Evolutionary conservation across 2,113 vertebrate genomes (phyloP), one percentile per base, ranked within the genome.

Genomic region (Leucosticte australis): DNA sequence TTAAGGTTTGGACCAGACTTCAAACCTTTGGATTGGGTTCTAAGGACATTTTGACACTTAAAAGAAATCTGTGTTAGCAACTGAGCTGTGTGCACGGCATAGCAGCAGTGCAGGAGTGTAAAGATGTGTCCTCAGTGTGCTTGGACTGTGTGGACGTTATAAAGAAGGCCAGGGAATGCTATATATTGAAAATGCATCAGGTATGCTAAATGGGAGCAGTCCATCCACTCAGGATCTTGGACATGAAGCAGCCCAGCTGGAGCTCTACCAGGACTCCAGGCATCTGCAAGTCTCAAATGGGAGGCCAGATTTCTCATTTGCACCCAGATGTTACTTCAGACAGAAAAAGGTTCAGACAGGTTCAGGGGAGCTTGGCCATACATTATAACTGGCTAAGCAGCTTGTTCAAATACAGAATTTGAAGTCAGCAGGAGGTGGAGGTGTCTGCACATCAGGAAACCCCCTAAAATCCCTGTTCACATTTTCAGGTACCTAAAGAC

Each of bases 1-100:
- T 88, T 86, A 86, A 90, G 46, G 30, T 93, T 96, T 93, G 92
- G 87, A 91, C 26, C 49, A 60, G 75, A 87, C 74, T 91, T 95
- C 69, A 96, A 94, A 63, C 75, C 82, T 91, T 76, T 95, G 91
- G 57, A 68, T 28, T 8, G 2, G 41, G 44, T 90, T 94, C 74
- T 95, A 67, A 87, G 63, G 63, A 57, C 47, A 56, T 83, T 95
- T 93, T 95, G 63, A 83, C 63, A 74, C 62, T 75, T 80, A 28
- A 62, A 62, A 64, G 53, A 89, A 56, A 44, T 89, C 39, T 46
- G 24, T 83, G 37, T 64, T 79, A 75, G 74, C 41, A 85, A 1
- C 74, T 71, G 49, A 69, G n/a, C 57, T 55, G 30, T 68, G 67
- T 62, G 44, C 6, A 9, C 7, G 1, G 13, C 42, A n/a, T 16